Percentiles rank a stretch among this genome's conserved stretches.
Evolutionary conservation across 2,888 invertebrate species (phyloP).

Genomic region (Napeogenes sylphis): DNA sequence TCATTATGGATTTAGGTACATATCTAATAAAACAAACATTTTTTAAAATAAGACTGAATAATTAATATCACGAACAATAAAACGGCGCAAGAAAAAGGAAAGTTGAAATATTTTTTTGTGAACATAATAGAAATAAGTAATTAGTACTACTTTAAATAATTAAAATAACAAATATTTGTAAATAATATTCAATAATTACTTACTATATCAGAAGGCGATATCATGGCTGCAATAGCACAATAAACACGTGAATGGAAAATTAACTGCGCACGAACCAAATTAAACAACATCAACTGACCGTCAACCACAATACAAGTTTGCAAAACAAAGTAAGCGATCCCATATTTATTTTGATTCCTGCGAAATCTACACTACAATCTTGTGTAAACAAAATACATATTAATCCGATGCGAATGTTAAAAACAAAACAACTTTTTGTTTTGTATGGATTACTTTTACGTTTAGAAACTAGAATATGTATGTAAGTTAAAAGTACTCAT

Average conservation of each 20-base stretch:
- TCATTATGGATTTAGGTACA: too few relatives aligned
- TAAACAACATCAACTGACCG: conserved; percentile 10
- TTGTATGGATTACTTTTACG: conserved; percentile 20
- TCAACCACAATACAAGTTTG: conserved; percentile 9
- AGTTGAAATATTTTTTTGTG: too few relatives aligned
- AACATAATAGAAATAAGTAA: too few relatives aligned
- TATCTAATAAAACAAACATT: too few relatives aligned
- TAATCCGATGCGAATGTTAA: conserved; percentile 4
- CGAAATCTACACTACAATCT: conserved; percentile 3
- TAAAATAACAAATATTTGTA: neutral
- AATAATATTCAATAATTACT: conserved; percentile 14
- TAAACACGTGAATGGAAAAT: conserved; percentile 6
- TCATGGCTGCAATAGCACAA: conserved; percentile 21
- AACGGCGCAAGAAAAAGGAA: too few relatives aligned
- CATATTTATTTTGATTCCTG: conserved; percentile 22
- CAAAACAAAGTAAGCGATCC: conserved; percentile 14
- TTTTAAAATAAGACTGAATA: too few relatives aligned
- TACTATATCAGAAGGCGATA: conserved; percentile 30
- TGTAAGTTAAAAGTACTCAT: neutral
- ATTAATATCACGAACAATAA: too few relatives aligned
- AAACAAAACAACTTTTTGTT: conserved; percentile 17
- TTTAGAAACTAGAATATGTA: conserved; percentile 16
- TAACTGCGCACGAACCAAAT: conserved; percentile 20
- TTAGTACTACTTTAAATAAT: too few relatives aligned
- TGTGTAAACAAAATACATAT: conserved; percentile 9